Base-by-base conservation (phyloP, 30 jellyfish, hydroid and myxozoan species). In the Aurelia sp. region DNA sequence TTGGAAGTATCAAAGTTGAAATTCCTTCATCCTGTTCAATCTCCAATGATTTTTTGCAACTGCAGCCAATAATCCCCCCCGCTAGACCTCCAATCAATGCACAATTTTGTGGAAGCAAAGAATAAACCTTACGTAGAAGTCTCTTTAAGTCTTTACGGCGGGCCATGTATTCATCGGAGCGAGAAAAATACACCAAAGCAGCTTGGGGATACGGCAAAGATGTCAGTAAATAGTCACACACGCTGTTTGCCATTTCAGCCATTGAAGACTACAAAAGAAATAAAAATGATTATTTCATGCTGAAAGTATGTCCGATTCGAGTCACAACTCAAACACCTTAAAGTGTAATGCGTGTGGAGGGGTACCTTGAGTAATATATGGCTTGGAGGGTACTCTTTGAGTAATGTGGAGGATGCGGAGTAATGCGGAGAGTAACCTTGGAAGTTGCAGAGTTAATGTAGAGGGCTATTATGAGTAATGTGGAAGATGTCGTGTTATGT, bases 1-100 rank as follows among this genome's bases (percentile, higher is more conserved):
- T 11, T 22, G 96, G 90, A 44, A 86, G 33, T 16, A 86, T n/a
- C 58, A 86, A 37, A 21, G 65, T 27, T 27, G 96, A 86, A 11
- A 83, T 62, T 72, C 96, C 78, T 33, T 86, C 90, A 66, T 63
- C 23, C 37, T 53, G 73, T 31, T 86, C 96, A 9, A 75, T 59
- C 62, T 75, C 96, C 68, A 23, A 31, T 4, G 88, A 50, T 30
- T 50, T 40, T 22, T 35, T 3, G 41, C 40, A 41, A 57, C 40
- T 30, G 22, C 78, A 65, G 66, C 96, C 96, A 30, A 86, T 57
- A 35, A 86, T 63, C 31, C 96, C 96, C 16, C 90, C 86, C 0
- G 85, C 96, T n/a, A 75, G 80, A 11, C 86, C 81, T 11, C 86
- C 86, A 75, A 68, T 13, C 21, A 86, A 60, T 19, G 77, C 66